These are phyloP conservation scores for Trididemnum miniatum DNA, from an alignment of 23 tunicate species.

Conservation along the genomic window DNA sequence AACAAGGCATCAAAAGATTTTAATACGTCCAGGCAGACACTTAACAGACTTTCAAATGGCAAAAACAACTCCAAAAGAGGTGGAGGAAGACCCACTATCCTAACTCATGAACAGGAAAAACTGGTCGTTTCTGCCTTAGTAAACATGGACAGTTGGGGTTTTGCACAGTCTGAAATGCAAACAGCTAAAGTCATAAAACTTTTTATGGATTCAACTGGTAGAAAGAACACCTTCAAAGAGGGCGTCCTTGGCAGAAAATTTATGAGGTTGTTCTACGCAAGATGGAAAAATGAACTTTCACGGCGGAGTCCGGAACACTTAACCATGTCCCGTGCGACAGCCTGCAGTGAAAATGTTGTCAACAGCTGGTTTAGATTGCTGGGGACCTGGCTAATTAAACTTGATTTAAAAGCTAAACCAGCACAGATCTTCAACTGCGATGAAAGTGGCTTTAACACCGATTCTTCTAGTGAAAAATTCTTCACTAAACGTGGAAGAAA, in stretches of 20 bases:
- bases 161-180: not conserved
- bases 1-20: too few relatives aligned
- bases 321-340: constrained; percentile 10
- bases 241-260: constrained; percentile 8
- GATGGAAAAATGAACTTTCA: not conserved
- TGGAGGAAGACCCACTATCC: constrained; percentile 1
- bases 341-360: constrained; percentile 13
- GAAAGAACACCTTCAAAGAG: not conserved
- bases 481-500: constrained; percentile 4
- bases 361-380: constrained; percentile 5
- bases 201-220: not conserved
- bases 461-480: not conserved
- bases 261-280: not conserved
- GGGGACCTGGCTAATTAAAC: not conserved
- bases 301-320: not conserved
- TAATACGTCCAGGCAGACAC: not conserved
- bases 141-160: constrained; percentile 8
- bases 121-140: not conserved
- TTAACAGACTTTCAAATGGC: too few relatives aligned
- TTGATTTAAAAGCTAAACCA: not conserved
- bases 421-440: not conserved
- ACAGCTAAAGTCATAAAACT: not conserved
- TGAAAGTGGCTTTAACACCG: not conserved
- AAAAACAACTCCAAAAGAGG: too few relatives aligned
- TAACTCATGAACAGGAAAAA: constrained; percentile 6